These are phyloP conservation scores for Lasioglossum malachurum DNA, from an alignment of 2,888 invertebrate species.

Conservation along the genomic window DNA sequence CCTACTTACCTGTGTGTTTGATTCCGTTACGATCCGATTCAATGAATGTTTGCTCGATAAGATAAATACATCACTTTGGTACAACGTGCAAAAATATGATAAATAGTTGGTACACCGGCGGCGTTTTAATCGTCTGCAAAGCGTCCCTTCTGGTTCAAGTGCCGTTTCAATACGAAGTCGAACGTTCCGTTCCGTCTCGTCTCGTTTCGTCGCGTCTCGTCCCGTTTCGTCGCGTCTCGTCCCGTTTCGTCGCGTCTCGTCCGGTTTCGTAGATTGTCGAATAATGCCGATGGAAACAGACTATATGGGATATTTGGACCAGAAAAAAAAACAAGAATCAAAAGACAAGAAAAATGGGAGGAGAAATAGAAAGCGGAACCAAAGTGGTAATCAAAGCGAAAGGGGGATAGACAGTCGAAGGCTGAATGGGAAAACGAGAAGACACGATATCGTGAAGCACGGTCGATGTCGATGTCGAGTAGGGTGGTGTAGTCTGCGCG, in stretches of 20 bases:
- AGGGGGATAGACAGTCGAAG: background rate
- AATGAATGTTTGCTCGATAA: background rate
- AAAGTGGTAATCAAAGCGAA: background rate
- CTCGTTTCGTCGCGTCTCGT: background rate
- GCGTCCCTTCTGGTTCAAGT: background rate
- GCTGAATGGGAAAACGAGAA: background rate
- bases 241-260: background rate
- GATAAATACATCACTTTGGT: constrained; percentile 3
- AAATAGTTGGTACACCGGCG: background rate
- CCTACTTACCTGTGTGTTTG: constrained; percentile 51
- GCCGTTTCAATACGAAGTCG: background rate
- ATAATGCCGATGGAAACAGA: background rate
- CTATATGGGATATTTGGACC: background rate
- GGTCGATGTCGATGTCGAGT: constrained; percentile 20
- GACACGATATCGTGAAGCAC: background rate
- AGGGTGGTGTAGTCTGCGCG: constrained; percentile 24
- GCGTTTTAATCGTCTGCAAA: background rate
- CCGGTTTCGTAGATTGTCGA: background rate
- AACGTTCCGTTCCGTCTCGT: background rate
- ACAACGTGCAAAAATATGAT: background rate
- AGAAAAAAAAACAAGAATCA: background rate
- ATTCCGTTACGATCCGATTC: constrained; percentile 6
- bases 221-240: background rate
- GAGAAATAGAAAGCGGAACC: constrained; percentile 7
- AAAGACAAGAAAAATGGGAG: constrained; percentile 26